Conservation (phyloP, 2,888 invertebrate genomes). For the Andrena hattorfiana region DNA sequence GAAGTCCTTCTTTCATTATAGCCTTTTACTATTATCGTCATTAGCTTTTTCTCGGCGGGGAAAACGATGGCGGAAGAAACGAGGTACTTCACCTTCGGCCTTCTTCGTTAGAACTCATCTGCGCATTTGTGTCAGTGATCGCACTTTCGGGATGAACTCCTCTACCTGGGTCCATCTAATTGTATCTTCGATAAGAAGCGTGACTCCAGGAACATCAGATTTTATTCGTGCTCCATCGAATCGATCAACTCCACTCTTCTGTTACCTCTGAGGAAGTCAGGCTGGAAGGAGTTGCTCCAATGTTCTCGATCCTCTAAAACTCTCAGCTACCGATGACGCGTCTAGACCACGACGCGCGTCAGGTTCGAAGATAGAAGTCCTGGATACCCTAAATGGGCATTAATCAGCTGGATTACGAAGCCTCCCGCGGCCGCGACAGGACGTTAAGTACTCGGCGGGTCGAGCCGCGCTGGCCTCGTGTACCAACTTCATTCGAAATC, state of each 20-base stretch:
- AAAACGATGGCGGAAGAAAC: background rate
- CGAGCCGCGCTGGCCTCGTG: slow-evolving; percentile 35
- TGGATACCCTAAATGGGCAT: slow-evolving; percentile 40
- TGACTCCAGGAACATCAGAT: too few relatives aligned
- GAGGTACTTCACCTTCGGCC: background rate
- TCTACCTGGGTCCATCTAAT: too few relatives aligned
- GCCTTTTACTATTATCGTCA: slow-evolving; percentile 1
- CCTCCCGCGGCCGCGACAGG: slow-evolving; percentile 61
- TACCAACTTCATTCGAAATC: slow-evolving; percentile 63
- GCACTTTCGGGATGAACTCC: too few relatives aligned
- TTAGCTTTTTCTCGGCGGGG: background rate
- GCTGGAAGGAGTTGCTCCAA: too few relatives aligned
- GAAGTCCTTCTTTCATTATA: slow-evolving; percentile 25
- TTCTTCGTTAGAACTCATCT: background rate
- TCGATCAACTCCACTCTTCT: too few relatives aligned
- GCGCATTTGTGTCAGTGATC: too few relatives aligned
- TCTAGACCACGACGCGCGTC: background rate
- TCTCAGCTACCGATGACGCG: background rate
- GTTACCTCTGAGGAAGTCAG: too few relatives aligned
- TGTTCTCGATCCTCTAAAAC: background rate
- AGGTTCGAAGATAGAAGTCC: slow-evolving; percentile 47
- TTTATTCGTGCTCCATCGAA: too few relatives aligned
- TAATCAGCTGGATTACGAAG: slow-evolving; percentile 57
- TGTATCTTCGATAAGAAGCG: too few relatives aligned
- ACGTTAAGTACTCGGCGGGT: slow-evolving; percentile 60